Conservation (phyloP, 2,797 vertebrate species). For the Fratercula arctica region DNA sequence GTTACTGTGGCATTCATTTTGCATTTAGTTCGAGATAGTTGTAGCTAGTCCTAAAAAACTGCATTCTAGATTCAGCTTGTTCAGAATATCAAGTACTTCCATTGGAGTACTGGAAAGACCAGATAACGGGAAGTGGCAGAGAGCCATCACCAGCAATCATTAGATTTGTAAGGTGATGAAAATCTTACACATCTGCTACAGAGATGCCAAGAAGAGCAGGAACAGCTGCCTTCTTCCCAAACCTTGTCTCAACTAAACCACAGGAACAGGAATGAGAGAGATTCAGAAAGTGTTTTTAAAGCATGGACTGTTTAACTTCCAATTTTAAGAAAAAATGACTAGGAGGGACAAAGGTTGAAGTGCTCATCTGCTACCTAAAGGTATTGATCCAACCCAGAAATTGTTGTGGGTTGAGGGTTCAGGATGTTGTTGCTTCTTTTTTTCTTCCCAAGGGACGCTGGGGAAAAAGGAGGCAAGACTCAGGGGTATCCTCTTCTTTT, state of each 20-base stretch:
- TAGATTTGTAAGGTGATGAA: neutral
- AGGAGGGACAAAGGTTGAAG: neutral
- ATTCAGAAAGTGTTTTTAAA: neutral
- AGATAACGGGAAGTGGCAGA: neutral
- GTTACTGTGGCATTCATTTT: neutral
- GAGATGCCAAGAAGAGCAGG: neutral
- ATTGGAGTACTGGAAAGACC: neutral
- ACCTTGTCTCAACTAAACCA: neutral
- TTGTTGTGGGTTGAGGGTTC: rapidly evolving
- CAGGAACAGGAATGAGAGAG: neutral
- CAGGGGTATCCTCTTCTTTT: neutral
- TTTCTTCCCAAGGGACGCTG: neutral
- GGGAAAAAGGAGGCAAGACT: neutral
- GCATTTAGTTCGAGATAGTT: neutral
- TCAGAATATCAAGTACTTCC: neutral
- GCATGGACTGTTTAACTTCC: neutral
- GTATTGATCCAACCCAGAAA: neutral
- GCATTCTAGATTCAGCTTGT: neutral
- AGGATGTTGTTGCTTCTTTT: neutral
- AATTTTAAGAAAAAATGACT: neutral
- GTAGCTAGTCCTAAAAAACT: neutral
- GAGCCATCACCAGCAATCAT: neutral
- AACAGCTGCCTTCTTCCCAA: neutral
- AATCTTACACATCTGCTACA: neutral
- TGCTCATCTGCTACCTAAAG: neutral